Percentiles rank a stretch among this genome's conserved stretches.
These are phyloP conservation scores for Halcyon smyrnensis DNA, from an alignment of 2,797 vertebrate species.

Conservation along the genomic window DNA sequence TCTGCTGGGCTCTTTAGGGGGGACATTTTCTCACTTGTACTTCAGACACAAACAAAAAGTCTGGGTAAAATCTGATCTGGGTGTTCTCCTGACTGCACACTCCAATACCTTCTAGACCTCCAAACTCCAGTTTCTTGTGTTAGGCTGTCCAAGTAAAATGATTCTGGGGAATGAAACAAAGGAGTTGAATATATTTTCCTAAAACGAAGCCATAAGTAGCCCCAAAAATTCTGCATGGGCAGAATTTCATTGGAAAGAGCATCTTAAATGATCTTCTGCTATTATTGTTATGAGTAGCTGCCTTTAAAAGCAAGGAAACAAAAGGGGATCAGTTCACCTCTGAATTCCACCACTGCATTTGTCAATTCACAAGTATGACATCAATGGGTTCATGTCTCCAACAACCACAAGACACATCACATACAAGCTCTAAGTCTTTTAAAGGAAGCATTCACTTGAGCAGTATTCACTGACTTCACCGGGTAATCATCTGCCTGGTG, in stretches of 20 bases:
- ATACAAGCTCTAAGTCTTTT: rapidly evolving
- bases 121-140: neutral
- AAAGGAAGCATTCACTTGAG: neutral
- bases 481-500: rapidly evolving
- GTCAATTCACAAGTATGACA: neutral
- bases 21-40: neutral
- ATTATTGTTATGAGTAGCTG: neutral
- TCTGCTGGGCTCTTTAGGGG: neutral
- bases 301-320: neutral
- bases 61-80: neutral
- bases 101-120: neutral
- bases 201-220: neutral
- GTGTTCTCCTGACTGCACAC: neutral
- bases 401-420: neutral
- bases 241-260: neutral
- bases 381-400: neutral
- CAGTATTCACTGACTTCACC: neutral
- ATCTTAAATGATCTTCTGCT: neutral
- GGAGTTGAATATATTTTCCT: neutral
- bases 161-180: neutral
- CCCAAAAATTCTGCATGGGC: neutral
- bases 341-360: neutral
- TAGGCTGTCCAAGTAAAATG: neutral
- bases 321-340: neutral
- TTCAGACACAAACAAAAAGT: neutral